phyloP scores from a whole-genome alignment of 2,797 vertebrate genomes.

The Stomatorhinus walkeri region DNA sequence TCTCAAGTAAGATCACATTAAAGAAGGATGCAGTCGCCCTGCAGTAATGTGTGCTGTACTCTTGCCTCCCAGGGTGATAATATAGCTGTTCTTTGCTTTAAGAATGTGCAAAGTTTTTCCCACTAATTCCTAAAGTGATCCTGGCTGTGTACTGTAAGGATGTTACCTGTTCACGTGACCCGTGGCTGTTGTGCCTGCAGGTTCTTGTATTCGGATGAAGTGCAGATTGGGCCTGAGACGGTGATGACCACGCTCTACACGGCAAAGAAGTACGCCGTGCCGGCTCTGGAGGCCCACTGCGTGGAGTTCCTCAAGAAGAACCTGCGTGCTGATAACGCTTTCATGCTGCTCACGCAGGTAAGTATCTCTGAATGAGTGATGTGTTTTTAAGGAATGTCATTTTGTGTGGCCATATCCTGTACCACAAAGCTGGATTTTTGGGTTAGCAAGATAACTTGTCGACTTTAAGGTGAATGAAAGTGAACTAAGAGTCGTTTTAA shows the following conservation, averaged over 20 bases:
- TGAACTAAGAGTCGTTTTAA: background rate
- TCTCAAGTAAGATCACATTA: slow-evolving; percentile 75
- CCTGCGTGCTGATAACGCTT: slow-evolving; percentile 89
- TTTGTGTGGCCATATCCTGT: background rate
- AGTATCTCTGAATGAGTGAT: background rate
- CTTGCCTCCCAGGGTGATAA: background rate
- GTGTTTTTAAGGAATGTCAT: background rate
- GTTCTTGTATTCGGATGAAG: slow-evolving; percentile 95
- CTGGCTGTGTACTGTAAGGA: background rate
- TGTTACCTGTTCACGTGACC: background rate
- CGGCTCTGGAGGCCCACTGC: slow-evolving; percentile 87
- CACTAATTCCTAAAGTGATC: background rate
- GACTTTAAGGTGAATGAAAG: background rate
- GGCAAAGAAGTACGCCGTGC: slow-evolving; percentile 95
- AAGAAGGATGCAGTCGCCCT: background rate
- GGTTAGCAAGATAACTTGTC: background rate
- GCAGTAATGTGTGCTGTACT: slow-evolving; percentile 16
- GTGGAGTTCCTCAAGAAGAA: slow-evolving; percentile 98
- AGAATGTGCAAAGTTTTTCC: background rate
- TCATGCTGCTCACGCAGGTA: slow-evolving; percentile 98
- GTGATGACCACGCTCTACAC: slow-evolving; percentile 98
- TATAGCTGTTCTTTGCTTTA: background rate
- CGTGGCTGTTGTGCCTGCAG: slow-evolving; percentile 45
- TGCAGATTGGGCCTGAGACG: slow-evolving; percentile 94
- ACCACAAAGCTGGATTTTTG: background rate